These are phyloP conservation scores for Holacanthus passer DNA, from an alignment of 2,113 vertebrate genomes.

Conservation along the genomic window DNA sequence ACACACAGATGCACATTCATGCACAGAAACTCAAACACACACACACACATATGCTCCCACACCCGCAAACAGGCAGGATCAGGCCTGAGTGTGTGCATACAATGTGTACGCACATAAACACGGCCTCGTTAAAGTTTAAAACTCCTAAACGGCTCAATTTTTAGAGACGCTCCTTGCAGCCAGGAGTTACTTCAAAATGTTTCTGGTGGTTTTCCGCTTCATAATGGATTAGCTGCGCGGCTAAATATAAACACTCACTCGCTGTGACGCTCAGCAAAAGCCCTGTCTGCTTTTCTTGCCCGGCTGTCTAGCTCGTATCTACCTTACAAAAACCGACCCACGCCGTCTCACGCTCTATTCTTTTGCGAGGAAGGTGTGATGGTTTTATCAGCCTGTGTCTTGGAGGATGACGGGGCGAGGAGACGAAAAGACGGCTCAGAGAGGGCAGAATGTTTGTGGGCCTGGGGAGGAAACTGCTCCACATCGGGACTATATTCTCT, in stretches of 20 bases:
- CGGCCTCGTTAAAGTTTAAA: constrained; percentile 54
- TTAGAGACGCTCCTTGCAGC: constrained; percentile 53
- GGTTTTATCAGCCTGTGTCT: constrained; percentile 29
- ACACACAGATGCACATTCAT: constrained; percentile 67
- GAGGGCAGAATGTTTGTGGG: constrained; percentile 42
- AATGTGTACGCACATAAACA: constrained; percentile 61
- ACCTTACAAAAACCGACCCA: background rate
- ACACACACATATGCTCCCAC: background rate
- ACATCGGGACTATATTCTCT: constrained; percentile 25
- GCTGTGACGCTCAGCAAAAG: constrained; percentile 39
- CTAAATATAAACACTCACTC: constrained; percentile 66
- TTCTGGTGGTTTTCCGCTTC: constrained; percentile 75
- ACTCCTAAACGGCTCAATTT: constrained; percentile 54
- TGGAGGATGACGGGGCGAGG: constrained; percentile 8
- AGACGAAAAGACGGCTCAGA: background rate
- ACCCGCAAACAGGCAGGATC: constrained; percentile 25
- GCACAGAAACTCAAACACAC: constrained; percentile 45
- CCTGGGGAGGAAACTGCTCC: constrained; percentile 27
- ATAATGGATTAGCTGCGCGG: constrained; percentile 67
- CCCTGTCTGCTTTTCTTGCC: constrained; percentile 32
- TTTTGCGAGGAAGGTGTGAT: constrained; percentile 29
- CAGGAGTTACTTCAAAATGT: constrained; percentile 70
- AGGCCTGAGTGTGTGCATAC: constrained; percentile 24
- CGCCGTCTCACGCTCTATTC: background rate
- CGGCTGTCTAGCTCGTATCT: constrained; percentile 16